Base-by-base conservation (phyloP, 1,140 invertebrate species). In the Aphelinus certus region DNA sequence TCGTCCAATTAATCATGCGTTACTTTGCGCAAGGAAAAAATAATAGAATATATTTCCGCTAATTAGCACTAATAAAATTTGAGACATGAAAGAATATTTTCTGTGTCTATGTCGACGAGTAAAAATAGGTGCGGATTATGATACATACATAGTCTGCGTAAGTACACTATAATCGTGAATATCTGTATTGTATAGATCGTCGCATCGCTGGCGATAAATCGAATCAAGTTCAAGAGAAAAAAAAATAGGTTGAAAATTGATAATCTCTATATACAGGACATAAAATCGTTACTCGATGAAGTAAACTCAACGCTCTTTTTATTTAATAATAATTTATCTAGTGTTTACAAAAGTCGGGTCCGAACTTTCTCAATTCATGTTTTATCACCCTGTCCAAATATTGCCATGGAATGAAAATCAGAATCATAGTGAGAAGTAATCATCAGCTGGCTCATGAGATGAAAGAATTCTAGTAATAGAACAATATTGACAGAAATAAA, bases 121-220 rank as follows among this genome's bases (percentile, higher is more conserved):
- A 69, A 56, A 69, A 69, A 60, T 57, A 60, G 65, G 57, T n/a
- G 26, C 57, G 66, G 51, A 56, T 47, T 48, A 43, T 60, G 55
- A 49, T 75, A 26, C 26, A 26, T 26, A 73, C 43, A 75, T 26
- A 70, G 67, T 65, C 47, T 64, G 70, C 48, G 7, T 63, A 69
- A 74, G 65, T 74, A 69, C 73, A 63, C 53, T 74, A 68, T 61
- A n/a, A 65, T 70, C 64, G 65, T 75, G 58, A 75, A 68, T 74
- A 62, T 57, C 45, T 70, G 1, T 73, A 58, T 70, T 47, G 61
- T 62, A 74, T 53, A 57, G 68, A 68, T 63, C 5, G 62, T 68
- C 7, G 45, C 65, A 51, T 48, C 10, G 43, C n/a, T 67, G 7
- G 42, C 43, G 45, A 74, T 66, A 60, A 66, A 66, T 73, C 60